Evolutionary conservation across 35 echinoderm and acorn worm species (phyloP), one percentile per base, ranked within the genome.

Genomic region (Hemicentrotus pulcherrimus): DNA sequence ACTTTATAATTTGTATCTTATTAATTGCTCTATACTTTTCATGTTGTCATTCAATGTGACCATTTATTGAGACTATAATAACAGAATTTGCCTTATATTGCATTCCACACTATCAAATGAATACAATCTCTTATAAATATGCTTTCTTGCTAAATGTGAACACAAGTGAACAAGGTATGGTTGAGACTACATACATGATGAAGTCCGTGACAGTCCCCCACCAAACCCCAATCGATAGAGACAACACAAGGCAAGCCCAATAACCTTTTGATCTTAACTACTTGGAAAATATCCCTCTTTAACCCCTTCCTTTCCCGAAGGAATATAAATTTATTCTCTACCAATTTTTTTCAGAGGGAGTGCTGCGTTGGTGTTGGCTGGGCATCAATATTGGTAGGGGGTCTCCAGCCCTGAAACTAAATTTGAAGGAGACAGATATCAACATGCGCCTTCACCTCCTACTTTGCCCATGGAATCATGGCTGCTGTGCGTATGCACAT

Each of bases 231-330:
- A 78, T 78, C 65, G 65, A 78, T 28, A 78, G 65, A 78, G 65
- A 78, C 65, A 78, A 78, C 65, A 78, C 65, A 78, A 78, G 22
- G 19, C 65, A 78, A 78, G 65, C 65, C 65, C 19, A 78, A 78
- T 78, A n/a, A 78, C 65, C 65, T 78, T 78, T 78, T 78, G 65
- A 78, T 28, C 65, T 78, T n/a, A 78, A 78, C 65, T 78, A 78
- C 65, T 78, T 6, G 65, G 65, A 78, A 78, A 28, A 78, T 78
- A 78, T 78, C 65, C 65, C 28, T 78, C 19, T 78, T 78, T 78
- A 78, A 78, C 65, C 65, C 50, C 65, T 78, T 78, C 19, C 65
- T 18, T 78, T 78, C 65, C 65, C 28, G 4, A 8, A 78, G 65
- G 65, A 78, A 28, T 78, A 22, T 78, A 78, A n/a, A 78, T 78